Percentiles rank a stretch among this genome's conserved stretches.
phyloP scores from a whole-genome alignment of 2,113 vertebrate species.

The Pelobates fuscus region DNA sequence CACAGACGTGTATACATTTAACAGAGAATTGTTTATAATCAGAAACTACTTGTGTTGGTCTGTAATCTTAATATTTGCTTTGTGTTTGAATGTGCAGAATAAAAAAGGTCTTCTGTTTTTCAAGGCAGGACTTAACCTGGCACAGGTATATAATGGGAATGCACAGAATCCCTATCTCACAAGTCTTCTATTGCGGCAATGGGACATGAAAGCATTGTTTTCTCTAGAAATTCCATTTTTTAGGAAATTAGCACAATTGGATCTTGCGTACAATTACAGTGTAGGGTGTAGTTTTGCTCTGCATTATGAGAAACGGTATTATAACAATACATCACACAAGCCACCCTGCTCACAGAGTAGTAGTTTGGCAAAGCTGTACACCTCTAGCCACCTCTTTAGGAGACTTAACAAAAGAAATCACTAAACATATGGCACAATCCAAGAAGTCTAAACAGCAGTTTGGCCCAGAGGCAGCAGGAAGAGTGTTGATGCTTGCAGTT shows the following conservation, averaged over 20 bases:
- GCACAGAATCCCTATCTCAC: slow-evolving; percentile 30
- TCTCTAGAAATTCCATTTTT: slow-evolving; percentile 24
- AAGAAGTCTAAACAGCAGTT: slow-evolving; percentile 46
- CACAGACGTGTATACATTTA: too few species aligned
- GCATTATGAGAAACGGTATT: neutral
- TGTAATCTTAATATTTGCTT: neutral
- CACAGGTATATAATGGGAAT: slow-evolving; percentile 7
- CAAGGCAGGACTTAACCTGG: neutral
- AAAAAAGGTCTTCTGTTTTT: slow-evolving; percentile 4
- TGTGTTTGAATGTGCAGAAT: neutral
- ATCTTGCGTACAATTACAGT: slow-evolving; percentile 33
- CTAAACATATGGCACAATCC: slow-evolving; percentile 55
- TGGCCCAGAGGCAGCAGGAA: slow-evolving; percentile 47
- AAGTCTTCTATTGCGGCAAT: neutral
- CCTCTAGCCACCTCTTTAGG: slow-evolving; percentile 49
- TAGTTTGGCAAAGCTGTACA: slow-evolving; percentile 54
- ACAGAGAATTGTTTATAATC: too few species aligned
- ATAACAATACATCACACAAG: slow-evolving; percentile 31
- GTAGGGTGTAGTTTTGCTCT: slow-evolving; percentile 25
- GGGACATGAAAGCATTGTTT: slow-evolving; percentile 3
- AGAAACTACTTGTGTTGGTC: neutral
- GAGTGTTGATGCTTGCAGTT: slow-evolving; percentile 49
- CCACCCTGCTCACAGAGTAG: slow-evolving; percentile 21
- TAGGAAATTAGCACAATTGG: slow-evolving; percentile 44
- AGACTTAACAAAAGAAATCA: slow-evolving; percentile 44